phyloP scores from a whole-genome alignment of 2,797 vertebrate genomes.

The Neosilurus mollespiculum region DNA sequence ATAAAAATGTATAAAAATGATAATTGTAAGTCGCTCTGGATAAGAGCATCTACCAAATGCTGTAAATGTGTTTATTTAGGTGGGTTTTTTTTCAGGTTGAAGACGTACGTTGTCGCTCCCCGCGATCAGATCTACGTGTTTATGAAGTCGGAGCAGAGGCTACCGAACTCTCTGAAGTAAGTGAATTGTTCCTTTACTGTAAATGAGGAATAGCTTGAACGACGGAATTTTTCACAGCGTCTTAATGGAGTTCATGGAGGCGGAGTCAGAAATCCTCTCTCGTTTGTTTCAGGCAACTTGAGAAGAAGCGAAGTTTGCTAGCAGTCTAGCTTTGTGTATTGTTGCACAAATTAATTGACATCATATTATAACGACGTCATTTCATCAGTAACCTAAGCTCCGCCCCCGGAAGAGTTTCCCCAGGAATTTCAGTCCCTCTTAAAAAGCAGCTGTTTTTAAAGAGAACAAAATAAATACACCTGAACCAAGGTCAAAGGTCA shows the following conservation, averaged over 20 bases:
- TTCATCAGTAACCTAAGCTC: neutral
- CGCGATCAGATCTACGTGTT: constrained; percentile 78
- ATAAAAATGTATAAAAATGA: no score
- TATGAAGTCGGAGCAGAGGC: constrained; percentile 87
- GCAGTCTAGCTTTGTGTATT: neutral
- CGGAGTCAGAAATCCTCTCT: neutral
- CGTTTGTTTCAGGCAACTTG: neutral
- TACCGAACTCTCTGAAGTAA: constrained; percentile 82
- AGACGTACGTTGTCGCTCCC: constrained; percentile 76
- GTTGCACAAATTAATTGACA: neutral
- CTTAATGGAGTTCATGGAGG: neutral
- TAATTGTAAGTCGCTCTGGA: no score
- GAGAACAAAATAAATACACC: neutral
- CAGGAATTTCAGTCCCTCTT: neutral
- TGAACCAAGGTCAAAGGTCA: no score
- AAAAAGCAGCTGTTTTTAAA: neutral
- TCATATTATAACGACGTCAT: neutral
- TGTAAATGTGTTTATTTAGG: neutral
- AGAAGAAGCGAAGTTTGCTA: neutral
- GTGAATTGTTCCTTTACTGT: neutral
- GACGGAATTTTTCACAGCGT: neutral
- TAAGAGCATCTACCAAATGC: no score
- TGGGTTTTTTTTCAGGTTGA: constrained; percentile 78
- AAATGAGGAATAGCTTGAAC: neutral
- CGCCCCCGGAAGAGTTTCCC: neutral